These are phyloP conservation scores for Entomyzon cyanotis DNA, from an alignment of 2,113 vertebrate species.

Conservation along the genomic window DNA sequence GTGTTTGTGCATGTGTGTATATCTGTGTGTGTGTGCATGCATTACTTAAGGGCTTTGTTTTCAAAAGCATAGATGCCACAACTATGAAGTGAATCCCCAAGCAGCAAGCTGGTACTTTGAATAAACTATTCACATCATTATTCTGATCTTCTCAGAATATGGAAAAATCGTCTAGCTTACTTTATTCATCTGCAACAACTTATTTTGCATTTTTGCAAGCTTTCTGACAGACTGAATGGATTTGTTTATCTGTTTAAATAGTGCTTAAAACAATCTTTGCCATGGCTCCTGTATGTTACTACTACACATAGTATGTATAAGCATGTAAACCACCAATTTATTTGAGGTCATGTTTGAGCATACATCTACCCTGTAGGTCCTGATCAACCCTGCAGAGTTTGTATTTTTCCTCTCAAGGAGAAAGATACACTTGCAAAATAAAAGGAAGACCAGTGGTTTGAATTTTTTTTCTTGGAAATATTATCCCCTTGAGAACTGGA, in stretches of 20 bases:
- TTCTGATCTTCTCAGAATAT: neutral
- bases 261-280: neutral
- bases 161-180: neutral
- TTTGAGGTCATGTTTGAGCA: neutral
- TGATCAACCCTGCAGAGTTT: neutral
- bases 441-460: neutral
- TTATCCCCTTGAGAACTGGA: neutral
- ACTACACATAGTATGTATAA: neutral
- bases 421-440: neutral
- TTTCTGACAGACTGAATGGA: neutral
- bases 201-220: neutral
- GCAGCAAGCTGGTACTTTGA: neutral
- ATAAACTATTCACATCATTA: neutral
- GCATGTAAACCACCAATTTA: neutral
- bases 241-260: neutral
- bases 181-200: neutral
- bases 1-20: neutral
- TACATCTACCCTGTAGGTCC: neutral
- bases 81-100: neutral
- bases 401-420: neutral
- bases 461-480: neutral
- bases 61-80: neutral
- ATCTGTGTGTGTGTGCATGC: neutral
- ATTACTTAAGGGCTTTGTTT: neutral
- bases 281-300: neutral